These are phyloP conservation scores for Drosophila parvula DNA, from an alignment of 1,140 invertebrate species.

Conservation along the genomic window DNA sequence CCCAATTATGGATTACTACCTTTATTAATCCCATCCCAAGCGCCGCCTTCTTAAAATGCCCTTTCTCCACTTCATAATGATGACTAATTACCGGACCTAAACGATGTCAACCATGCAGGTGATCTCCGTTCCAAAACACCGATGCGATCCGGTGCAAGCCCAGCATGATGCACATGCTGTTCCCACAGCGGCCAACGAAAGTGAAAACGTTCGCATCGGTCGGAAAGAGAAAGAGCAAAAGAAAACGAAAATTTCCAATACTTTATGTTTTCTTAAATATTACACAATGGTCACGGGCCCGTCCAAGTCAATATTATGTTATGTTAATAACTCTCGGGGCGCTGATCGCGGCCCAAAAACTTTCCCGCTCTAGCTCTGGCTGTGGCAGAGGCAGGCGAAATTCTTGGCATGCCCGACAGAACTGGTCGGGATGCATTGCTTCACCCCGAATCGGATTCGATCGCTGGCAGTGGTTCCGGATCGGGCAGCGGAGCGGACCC, in stretches of 20 bases:
- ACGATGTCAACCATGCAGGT: constrained; percentile 49
- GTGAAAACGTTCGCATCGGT: constrained; percentile 50
- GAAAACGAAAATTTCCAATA: constrained; percentile 43
- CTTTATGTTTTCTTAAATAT: constrained; percentile 59
- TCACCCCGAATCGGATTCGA: constrained; percentile 38
- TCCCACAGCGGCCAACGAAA: constrained; percentile 55
- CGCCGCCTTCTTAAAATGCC: not conserved
- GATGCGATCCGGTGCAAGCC: constrained; percentile 12
- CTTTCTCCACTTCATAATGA: constrained; percentile 42
- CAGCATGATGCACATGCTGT: constrained; percentile 50
- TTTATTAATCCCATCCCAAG: not conserved
- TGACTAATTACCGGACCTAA: constrained; percentile 51
- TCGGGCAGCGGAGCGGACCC: constrained; percentile 12
- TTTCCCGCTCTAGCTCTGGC: constrained; percentile 40
- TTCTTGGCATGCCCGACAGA: constrained; percentile 64
- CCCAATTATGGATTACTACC: not conserved
- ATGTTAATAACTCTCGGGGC: constrained; percentile 55
- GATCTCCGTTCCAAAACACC: constrained; percentile 29
- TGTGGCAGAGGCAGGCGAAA: constrained; percentile 43
- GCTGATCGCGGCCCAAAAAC: constrained; percentile 30
- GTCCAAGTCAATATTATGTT: constrained; percentile 64
- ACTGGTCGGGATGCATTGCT: constrained; percentile 63
- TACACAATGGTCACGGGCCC: constrained; percentile 66
- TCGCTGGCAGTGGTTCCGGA: constrained; percentile 43
- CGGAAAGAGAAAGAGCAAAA: constrained; percentile 28